A percentile compares a stretch with the other conserved stretches of the same genome.
Evolutionary conservation across 2,888 invertebrate genomes (phyloP).

Genomic region (Spisula solida): DNA sequence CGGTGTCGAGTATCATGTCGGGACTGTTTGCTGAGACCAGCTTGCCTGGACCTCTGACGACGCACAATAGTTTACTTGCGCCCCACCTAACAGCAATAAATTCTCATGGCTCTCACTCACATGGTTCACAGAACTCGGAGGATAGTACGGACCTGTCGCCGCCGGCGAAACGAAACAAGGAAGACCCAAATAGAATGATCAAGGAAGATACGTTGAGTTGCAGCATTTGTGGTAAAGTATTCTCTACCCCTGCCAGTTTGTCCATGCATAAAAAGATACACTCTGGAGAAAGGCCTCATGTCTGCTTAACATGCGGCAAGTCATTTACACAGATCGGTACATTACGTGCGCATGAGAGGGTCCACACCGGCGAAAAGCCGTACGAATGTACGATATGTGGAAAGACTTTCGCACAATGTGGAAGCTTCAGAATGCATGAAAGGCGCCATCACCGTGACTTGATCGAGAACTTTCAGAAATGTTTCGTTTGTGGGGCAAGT

Average conservation of each 20-base stretch:
- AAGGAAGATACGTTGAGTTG: slow-evolving; percentile 70
- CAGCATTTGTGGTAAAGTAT: slow-evolving; percentile 82
- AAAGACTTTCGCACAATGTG: slow-evolving; percentile 83
- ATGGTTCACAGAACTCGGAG: slow-evolving; percentile 57
- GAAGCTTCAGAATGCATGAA: slow-evolving; percentile 84
- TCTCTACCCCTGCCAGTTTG: slow-evolving; percentile 82
- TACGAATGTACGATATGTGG: slow-evolving; percentile 82
- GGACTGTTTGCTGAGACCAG: slow-evolving; percentile 46
- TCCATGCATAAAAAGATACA: slow-evolving; percentile 84
- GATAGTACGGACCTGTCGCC: slow-evolving; percentile 64
- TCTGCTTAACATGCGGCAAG: slow-evolving; percentile 80
- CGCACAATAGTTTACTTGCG: slow-evolving; percentile 18
- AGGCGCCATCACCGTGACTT: slow-evolving; percentile 82
- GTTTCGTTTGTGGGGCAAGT: slow-evolving; percentile 81
- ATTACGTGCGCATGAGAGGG: slow-evolving; percentile 83
- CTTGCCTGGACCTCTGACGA: slow-evolving; percentile 1
- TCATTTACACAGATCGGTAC: slow-evolving; percentile 85
- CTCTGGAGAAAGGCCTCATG: slow-evolving; percentile 83
- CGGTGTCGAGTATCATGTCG: slow-evolving; percentile 24
- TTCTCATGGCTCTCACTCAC: slow-evolving; percentile 34
- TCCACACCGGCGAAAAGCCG: slow-evolving; percentile 84
- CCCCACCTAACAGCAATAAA: slow-evolving; percentile 36
- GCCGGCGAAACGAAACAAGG: slow-evolving; percentile 61
- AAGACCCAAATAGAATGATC: slow-evolving; percentile 36
- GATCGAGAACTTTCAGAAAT: slow-evolving; percentile 77